phyloP scores from a whole-genome alignment of 2,888 invertebrate genomes.

The Drosophila bunnanda region DNA sequence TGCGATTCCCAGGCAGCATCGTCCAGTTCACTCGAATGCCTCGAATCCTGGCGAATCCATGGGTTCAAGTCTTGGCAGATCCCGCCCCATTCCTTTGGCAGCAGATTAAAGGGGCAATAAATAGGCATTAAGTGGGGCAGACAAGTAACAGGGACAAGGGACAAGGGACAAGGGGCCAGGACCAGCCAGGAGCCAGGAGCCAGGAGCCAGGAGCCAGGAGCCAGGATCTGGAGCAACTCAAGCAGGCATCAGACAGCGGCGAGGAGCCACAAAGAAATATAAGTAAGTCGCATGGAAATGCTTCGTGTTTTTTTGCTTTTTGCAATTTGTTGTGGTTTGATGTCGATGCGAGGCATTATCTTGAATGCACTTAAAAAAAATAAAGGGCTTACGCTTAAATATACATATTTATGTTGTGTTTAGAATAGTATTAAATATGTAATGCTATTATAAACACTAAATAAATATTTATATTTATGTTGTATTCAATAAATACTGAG shows the following conservation, averaged over 20 bases:
- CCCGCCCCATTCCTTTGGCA: neutral
- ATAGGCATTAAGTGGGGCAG: slow-evolving; percentile 80
- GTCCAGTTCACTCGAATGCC: slow-evolving; percentile 45
- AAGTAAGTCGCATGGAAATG: slow-evolving; percentile 79
- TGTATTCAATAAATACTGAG: too few relatives aligned
- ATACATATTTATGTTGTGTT: too few relatives aligned
- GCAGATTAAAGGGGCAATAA: slow-evolving; percentile 77
- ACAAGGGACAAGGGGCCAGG: neutral
- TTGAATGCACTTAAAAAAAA: neutral
- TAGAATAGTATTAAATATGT: too few relatives aligned
- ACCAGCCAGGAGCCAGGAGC: slow-evolving; percentile 3
- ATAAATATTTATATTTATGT: too few relatives aligned
- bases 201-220: slow-evolving; percentile 45
- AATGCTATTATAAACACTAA: too few relatives aligned
- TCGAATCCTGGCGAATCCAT: slow-evolving; percentile 3
- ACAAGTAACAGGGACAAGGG: slow-evolving; percentile 30
- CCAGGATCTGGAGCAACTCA: slow-evolving; percentile 9
- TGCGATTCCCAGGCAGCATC: slow-evolving; percentile 12
- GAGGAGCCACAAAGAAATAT: slow-evolving; percentile 67
- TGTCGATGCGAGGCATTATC: slow-evolving; percentile 24
- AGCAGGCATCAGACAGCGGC: slow-evolving; percentile 14
- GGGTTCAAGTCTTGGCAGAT: neutral
- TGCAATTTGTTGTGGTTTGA: slow-evolving; percentile 74
- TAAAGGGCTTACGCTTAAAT: too few relatives aligned
- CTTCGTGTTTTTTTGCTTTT: slow-evolving; percentile 41